A percentile compares a stretch with the other conserved stretches of the same genome.
These are phyloP conservation scores for Alectura lathami DNA, from an alignment of 2,113 vertebrate species.

Conservation along the genomic window DNA sequence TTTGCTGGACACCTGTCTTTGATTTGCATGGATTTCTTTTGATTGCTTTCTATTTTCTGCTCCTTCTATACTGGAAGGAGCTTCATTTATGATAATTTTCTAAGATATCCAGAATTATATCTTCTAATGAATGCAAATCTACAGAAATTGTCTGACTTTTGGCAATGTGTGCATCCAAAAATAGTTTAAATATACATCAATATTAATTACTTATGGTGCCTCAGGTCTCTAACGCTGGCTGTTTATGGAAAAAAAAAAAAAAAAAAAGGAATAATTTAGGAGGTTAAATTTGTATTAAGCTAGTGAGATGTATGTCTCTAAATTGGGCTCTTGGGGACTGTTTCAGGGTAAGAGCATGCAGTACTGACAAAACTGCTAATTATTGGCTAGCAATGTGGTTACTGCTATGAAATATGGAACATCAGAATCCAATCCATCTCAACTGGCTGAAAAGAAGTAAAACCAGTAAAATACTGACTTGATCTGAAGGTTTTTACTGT, in stretches of 20 bases:
- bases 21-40: neutral
- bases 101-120: neutral
- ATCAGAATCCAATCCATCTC: neutral
- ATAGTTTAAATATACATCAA: neutral
- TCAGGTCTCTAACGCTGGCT: neutral
- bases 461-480: neutral
- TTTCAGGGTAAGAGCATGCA: constrained; percentile 14
- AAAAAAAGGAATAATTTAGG: constrained; percentile 45
- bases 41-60: neutral
- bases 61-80: neutral
- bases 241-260: constrained; percentile 58
- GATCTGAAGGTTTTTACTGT: neutral
- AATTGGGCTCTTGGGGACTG: constrained; percentile 42
- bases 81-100: neutral
- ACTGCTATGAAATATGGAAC: neutral
- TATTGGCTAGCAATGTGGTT: neutral
- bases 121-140: neutral
- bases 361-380: neutral
- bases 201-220: constrained; percentile 5
- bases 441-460: neutral
- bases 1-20: too few relatives aligned
- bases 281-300: constrained; percentile 39
- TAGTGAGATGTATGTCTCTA: constrained; percentile 14
- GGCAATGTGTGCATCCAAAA: neutral
- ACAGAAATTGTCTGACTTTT: neutral